These are phyloP conservation scores for Sinosuthora webbiana DNA, from an alignment of 2,113 vertebrate genomes.

Conservation along the genomic window DNA sequence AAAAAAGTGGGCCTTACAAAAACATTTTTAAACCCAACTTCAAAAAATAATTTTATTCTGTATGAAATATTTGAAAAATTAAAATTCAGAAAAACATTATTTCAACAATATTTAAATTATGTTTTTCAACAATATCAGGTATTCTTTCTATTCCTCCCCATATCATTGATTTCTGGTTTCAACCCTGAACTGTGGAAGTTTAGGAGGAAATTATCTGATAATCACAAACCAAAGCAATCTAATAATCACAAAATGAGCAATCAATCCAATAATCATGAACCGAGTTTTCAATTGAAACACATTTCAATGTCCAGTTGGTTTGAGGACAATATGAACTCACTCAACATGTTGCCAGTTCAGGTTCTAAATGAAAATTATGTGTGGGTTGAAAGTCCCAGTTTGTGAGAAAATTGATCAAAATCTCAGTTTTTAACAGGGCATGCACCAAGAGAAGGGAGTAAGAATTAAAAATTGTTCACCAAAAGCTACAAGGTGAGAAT, in stretches of 20 bases:
- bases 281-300: neutral
- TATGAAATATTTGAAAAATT: neutral
- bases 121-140: neutral
- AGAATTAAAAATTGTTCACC: neutral
- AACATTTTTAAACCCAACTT: neutral
- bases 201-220: neutral
- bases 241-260: neutral
- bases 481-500: neutral
- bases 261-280: neutral
- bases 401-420: neutral
- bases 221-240: neutral
- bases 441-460: neutral
- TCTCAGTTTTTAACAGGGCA: neutral
- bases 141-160: neutral
- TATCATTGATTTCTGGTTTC: neutral
- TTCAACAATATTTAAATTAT: neutral
- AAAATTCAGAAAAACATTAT: neutral
- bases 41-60: neutral
- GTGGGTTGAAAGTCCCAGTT: neutral
- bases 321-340: neutral
- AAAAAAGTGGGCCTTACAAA: neutral
- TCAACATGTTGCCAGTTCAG: neutral
- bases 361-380: neutral
- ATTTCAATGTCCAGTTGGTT: neutral
- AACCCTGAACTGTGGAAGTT: neutral